Conservation (phyloP, 1,140 invertebrate genomes). For the Neodiprion fabricii region DNA sequence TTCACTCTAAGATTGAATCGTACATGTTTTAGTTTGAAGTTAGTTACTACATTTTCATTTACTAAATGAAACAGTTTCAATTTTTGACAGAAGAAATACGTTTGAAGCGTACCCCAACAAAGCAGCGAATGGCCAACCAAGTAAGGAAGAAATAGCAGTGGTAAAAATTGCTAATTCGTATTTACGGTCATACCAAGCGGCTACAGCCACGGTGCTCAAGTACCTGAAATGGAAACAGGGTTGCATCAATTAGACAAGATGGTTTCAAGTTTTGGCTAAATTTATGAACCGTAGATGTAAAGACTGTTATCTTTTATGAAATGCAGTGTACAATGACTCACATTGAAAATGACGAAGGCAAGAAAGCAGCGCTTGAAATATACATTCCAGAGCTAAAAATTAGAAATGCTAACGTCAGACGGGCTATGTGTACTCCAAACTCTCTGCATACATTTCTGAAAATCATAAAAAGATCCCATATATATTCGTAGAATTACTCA, state of each 20-base stretch:
- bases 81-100: neutral
- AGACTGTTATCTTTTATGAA: too few species aligned
- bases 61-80: too few species aligned
- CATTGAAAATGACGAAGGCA: slow-evolving; percentile 96
- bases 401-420: slow-evolving; percentile 82
- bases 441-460: slow-evolving; percentile 84
- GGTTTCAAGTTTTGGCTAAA: slow-evolving; percentile 14
- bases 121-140: slow-evolving; percentile 93
- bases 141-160: slow-evolving; percentile 77
- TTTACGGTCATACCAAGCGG: slow-evolving; percentile 83
- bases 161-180: slow-evolving; percentile 84
- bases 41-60: too few species aligned
- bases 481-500: neutral
- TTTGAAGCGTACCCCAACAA: slow-evolving; percentile 71
- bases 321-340: slow-evolving; percentile 54
- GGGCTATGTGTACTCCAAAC: slow-evolving; percentile 88
- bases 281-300: too few species aligned
- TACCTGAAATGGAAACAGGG: slow-evolving; percentile 59
- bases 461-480: slow-evolving; percentile 33
- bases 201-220: slow-evolving; percentile 79
- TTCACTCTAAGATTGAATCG: too few species aligned
- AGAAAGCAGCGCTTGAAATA: slow-evolving; percentile 84
- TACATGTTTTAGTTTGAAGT: too few species aligned
- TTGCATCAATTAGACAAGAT: slow-evolving; percentile 8
- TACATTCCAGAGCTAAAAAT: slow-evolving; percentile 92